A percentile compares a stretch with the other conserved stretches of the same genome.
These are phyloP conservation scores for Lepidurus arcticus DNA, from an alignment of 1,140 invertebrate genomes.

Conservation along the genomic window DNA sequence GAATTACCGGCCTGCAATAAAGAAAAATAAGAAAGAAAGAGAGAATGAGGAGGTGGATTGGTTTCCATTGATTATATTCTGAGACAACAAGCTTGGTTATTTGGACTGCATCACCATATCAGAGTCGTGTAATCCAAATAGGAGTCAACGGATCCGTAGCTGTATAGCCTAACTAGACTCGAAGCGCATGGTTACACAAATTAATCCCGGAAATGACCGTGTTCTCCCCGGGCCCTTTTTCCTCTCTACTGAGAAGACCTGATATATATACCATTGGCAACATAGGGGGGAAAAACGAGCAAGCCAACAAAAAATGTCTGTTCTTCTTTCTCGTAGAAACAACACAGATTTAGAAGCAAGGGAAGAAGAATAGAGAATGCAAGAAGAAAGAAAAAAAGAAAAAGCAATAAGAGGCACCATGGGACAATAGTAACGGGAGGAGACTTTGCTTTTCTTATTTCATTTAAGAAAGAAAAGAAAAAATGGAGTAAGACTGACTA, in stretches of 20 bases:
- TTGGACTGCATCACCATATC: neutral
- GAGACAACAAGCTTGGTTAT: neutral
- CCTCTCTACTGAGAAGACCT: too few relatives aligned
- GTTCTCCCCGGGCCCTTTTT: too few relatives aligned
- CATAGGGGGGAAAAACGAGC: neutral
- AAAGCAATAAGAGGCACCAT: neutral
- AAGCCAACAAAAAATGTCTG: conserved; percentile 19
- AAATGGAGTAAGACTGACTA: neutral
- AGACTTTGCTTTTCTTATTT: neutral
- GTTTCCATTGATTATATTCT: neutral
- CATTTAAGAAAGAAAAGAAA: neutral
- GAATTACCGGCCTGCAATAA: neutral
- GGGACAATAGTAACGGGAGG: neutral
- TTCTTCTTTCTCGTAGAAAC: neutral
- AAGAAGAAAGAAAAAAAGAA: neutral
- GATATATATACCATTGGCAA: neutral
- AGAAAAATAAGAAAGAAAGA: neutral
- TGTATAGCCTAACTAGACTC: neutral
- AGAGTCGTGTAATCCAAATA: neutral
- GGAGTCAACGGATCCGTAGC: neutral
- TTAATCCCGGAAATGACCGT: neutral
- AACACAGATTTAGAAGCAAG: conserved; percentile 12
- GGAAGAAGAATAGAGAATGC: neutral
- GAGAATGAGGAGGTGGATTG: neutral
- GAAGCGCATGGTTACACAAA: neutral